Percentiles rank a stretch among this genome's conserved stretches.
Evolutionary conservation across 1,140 invertebrate genomes (phyloP).

Genomic region (Trachymyrmex septentrionalis): DNA sequence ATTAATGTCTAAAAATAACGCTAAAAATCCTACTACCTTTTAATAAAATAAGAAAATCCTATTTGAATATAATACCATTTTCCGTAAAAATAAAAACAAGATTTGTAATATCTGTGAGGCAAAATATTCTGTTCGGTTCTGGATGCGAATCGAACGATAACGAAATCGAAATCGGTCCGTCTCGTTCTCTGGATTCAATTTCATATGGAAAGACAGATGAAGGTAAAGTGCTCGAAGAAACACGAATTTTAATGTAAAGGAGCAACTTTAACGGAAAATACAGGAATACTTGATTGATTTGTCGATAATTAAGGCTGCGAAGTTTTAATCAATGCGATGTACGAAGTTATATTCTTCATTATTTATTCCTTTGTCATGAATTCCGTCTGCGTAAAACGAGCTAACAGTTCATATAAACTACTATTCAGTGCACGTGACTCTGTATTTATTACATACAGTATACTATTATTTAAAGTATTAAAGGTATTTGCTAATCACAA

Average conservation of each 20-base stretch:
- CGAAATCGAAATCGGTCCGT: constrained; percentile 16
- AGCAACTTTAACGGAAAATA: not conserved
- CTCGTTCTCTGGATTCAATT: constrained; percentile 38
- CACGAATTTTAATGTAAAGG: not conserved
- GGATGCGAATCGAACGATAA: constrained; percentile 38
- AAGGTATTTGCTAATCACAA: not conserved
- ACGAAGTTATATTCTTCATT: not conserved
- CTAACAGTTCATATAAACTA: not conserved
- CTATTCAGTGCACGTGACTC: not conserved
- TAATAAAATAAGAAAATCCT: not conserved
- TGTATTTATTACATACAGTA: not conserved
- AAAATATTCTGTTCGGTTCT: not conserved
- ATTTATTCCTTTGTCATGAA: not conserved
- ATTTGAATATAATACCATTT: not conserved
- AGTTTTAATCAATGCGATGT: not conserved
- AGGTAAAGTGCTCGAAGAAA: not conserved
- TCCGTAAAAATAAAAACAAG: not conserved
- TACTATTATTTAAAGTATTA: not conserved
- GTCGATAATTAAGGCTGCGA: constrained; percentile 9
- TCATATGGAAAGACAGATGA: not conserved
- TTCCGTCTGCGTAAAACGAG: not conserved
- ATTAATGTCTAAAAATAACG: not conserved
- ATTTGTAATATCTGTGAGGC: not conserved
- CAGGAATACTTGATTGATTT: not conserved
- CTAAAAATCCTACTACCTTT: not conserved